Conservation (phyloP, 2,797 vertebrate species). For the Oreochromis grahami region DNA sequence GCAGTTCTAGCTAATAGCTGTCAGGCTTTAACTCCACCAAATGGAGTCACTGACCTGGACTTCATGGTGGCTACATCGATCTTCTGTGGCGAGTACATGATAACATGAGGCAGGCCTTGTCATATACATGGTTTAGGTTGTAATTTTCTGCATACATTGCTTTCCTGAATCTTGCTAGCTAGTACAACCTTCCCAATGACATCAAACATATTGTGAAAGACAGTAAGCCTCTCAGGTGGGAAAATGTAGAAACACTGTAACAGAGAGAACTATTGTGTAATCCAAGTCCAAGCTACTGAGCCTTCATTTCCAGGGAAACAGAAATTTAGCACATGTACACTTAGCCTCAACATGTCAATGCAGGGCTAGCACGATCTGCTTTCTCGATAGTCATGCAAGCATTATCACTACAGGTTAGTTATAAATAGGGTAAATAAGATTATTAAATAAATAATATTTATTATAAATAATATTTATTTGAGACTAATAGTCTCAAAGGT, state of each 20-base stretch:
- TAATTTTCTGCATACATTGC: not conserved
- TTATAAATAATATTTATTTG: no score
- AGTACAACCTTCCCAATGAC: not conserved
- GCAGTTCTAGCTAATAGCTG: not conserved
- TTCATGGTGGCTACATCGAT: not conserved
- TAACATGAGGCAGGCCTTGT: no score
- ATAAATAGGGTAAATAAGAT: not conserved
- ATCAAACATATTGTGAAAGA: not conserved
- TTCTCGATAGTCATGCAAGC: no score
- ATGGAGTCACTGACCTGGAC: not conserved
- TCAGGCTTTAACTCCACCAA: not conserved
- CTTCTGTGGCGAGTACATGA: not conserved
- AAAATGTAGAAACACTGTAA: not conserved
- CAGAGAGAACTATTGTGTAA: not conserved
- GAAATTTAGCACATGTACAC: no score
- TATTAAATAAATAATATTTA: not conserved
- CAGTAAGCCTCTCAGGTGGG: not conserved
- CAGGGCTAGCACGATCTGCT: not conserved
- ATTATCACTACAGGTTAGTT: no score
- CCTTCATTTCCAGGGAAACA: no score
- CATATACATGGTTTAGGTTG: not conserved
- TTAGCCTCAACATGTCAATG: no score
- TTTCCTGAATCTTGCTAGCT: not conserved
- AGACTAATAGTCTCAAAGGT: not conserved
- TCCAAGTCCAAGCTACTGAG: not conserved